Conservation (phyloP, 2,113 vertebrate genomes). For the Protobothrops flavoviridis region DNA sequence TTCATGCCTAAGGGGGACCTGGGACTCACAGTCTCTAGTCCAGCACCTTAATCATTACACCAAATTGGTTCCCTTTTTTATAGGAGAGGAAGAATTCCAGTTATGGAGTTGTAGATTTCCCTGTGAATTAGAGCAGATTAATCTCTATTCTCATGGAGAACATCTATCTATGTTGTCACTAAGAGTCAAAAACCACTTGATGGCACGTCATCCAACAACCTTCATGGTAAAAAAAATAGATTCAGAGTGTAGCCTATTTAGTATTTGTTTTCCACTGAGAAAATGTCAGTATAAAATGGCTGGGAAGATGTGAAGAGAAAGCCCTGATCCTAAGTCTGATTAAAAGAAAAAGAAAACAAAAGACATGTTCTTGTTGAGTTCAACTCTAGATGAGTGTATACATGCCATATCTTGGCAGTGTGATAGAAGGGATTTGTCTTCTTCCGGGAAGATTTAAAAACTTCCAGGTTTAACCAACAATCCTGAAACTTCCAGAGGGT, state of each 20-base stretch:
- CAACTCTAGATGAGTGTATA: not conserved
- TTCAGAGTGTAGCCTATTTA: not conserved
- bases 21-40: not conserved
- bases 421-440: not conserved
- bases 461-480: not conserved
- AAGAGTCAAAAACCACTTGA: not conserved
- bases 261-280: not conserved
- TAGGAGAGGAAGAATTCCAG: not conserved
- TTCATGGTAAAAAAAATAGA: not conserved
- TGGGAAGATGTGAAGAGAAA: not conserved
- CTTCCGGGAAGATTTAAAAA: not conserved
- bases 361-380: not conserved
- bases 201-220: not conserved
- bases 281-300: not conserved
- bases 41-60: not conserved
- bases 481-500: not conserved
- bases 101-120: not conserved
- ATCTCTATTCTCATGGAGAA: not conserved
- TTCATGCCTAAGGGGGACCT: not conserved
- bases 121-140: not conserved
- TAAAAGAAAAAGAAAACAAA: not conserved
- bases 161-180: not conserved
- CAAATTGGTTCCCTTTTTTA: not conserved
- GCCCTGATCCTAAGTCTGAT: not conserved
- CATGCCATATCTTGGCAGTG: not conserved